These are phyloP conservation scores for Drosophila serrata DNA, from an alignment of 1,140 invertebrate species.

Conservation along the genomic window DNA sequence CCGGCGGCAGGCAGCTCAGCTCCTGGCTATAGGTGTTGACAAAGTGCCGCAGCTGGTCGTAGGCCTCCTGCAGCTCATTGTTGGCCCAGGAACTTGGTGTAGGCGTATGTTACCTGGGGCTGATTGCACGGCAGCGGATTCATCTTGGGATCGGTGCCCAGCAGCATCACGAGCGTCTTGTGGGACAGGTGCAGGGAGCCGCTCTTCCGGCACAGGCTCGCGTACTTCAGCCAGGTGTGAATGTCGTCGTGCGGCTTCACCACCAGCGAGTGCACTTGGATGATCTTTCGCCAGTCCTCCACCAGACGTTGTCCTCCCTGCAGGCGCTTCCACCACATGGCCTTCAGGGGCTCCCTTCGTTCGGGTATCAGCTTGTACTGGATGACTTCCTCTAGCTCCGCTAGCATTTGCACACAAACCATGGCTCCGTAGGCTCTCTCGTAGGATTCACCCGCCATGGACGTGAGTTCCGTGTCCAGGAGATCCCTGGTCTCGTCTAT, in stretches of 20 bases:
- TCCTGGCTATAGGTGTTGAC: conserved; percentile 89
- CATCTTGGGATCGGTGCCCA: conserved; percentile 92
- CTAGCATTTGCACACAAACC: conserved; percentile 98
- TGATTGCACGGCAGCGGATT: conserved; percentile 91
- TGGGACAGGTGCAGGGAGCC: conserved; percentile 94
- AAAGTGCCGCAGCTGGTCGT: conserved; percentile 91
- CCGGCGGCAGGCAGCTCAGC: conserved; percentile 86
- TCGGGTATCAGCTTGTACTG: conserved; percentile 97
- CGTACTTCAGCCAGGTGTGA: conserved; percentile 99
- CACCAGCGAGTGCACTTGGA: conserved; percentile 97
- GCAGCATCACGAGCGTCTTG: conserved; percentile 95
- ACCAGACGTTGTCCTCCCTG: conserved; percentile 98
- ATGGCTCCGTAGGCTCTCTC: conserved; percentile 98
- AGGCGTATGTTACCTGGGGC: conserved; percentile 95
- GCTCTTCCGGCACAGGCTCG: conserved; percentile 97
- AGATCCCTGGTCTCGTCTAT: conserved; percentile 97
- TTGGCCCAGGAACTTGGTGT: conserved; percentile 97
- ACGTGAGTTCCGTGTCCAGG: conserved; percentile 98
- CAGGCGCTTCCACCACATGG: conserved; percentile 98
- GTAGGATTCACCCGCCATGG: conserved; percentile 99
- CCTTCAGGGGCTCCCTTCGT: conserved; percentile 92
- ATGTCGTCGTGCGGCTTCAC: conserved; percentile 97
- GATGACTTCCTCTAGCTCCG: conserved; percentile 98
- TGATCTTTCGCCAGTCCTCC: conserved; percentile 99
- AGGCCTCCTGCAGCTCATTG: conserved; percentile 91